Evolutionary conservation across 2,797 vertebrate genomes (phyloP).

Genomic region (Eutrigla gurnardus): DNA sequence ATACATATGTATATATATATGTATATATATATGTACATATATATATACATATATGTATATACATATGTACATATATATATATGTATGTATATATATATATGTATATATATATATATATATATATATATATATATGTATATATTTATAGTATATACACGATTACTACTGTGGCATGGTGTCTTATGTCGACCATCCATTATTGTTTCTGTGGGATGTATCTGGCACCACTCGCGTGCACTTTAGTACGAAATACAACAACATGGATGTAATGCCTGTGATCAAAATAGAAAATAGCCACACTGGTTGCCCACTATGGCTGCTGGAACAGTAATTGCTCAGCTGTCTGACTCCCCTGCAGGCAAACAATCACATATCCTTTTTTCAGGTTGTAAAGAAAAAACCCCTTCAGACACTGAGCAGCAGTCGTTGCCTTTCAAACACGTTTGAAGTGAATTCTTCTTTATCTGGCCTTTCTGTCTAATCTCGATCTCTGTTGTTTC

Average conservation of each 20-base stretch:
- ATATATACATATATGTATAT: too few relatives aligned
- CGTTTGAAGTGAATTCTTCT: neutral
- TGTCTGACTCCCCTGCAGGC: neutral
- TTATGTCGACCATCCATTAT: neutral
- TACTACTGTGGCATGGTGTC: neutral
- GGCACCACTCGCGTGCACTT: neutral
- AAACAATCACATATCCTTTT: neutral
- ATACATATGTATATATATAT: too few relatives aligned
- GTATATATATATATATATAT: too few relatives aligned
- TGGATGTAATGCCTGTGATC: neutral
- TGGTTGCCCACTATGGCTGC: neutral
- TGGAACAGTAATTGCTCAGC: conserved; percentile 6
- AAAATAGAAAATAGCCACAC: conserved; percentile 1
- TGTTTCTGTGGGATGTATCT: conserved; percentile 9
- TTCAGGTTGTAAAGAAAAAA: neutral
- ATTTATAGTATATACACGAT: too few relatives aligned
- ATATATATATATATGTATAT: too few relatives aligned
- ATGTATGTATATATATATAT: too few relatives aligned
- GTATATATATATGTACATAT: too few relatives aligned
- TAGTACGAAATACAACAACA: neutral
- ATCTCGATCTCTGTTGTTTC: conserved; percentile 2
- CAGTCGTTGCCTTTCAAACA: conserved; percentile 5
- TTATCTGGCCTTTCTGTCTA: conserved; percentile 20
- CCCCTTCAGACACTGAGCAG: conserved; percentile 11
- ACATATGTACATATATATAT: too few relatives aligned